Base-by-base conservation (phyloP, 2,113 vertebrate genomes). In the Vombatus ursinus region DNA sequence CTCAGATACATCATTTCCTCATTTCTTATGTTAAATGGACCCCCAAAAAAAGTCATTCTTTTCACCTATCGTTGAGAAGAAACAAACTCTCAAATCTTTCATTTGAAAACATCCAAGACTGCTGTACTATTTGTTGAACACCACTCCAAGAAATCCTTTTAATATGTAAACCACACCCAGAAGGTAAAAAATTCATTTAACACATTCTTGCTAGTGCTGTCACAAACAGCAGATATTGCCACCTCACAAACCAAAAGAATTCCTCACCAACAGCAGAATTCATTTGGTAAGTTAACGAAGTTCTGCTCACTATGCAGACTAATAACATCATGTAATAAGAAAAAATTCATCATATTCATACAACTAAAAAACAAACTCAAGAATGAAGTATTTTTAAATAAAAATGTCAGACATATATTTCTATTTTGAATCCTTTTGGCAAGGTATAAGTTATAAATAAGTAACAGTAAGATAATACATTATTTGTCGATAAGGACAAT, bases 231-330 rank as follows among this genome's bases (percentile, higher is more conserved):
- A 98, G 94, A 50, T 96, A 92, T 93, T 47, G 84, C 91, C 95
- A 96, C 51, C 94, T 51, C 50, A 95, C 93, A 97, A 90, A 77
- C 0, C 96, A 77, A 97, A 97, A 90, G 95, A 98, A 99, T 99
- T 99, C 96, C 96, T 99, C 97, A 98, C 97, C 91, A 52, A 94
- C 50, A 93, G 96, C 97, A 96, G 96, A 98, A 98, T 92, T 9
- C 28, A 94, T 97, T 95, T 97, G 90, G 96, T 98, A 99, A 99
- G 97, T 96, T 96, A 97, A 98, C 93, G 91, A 98, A 94, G 10
- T 2, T 93, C 92, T 89, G 3, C 28, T 93, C 90, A 94, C 93
- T 93, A 96, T 24, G 96, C 7, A 96, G 95, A 92, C 92, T 50
- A 61, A 22, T 48, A 93, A 54, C 0, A 92, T 0, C 0, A 96